Evolutionary conservation across 2,113 vertebrate genomes (phyloP), one percentile per base, ranked within the genome.

Genomic region (Pachyramphus minor): DNA sequence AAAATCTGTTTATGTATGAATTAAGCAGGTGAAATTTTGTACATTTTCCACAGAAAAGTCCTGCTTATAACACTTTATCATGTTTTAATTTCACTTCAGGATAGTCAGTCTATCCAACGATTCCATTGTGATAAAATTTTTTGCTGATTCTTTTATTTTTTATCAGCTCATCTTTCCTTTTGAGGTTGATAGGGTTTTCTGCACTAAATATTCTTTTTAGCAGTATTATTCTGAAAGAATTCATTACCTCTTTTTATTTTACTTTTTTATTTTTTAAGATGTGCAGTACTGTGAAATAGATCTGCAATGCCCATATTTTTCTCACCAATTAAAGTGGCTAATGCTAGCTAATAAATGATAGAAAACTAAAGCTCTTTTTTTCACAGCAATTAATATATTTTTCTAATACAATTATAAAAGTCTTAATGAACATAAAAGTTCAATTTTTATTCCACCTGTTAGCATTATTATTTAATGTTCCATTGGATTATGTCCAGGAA

Each of bases 81-180:
- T 63, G 17, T 79, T 90, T 88, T 94, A 81, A 95, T 96, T 96
- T 96, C 50, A 64, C 42, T 95, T 94, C 85, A 89, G 69, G 66
- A 71, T 75, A 84, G 23, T 92, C 95, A 94, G 93, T 95, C 67
- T 81, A 55, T 44, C 56, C 39, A 90, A 11, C 22, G 53, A 56
- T 90, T 49, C 30, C 13, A 71, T 63, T 69, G 55, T 73, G 42
- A 78, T 96, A 8, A 93, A 66, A 52, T 44, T 62, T 82, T 69
- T 81, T 83, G 49, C 42, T 90, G 50, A 59, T 92, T 89, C 11
- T 92, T 69, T 31, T 71, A 28, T 79, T 87, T 97, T 91, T 78
- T 87, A 86, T 80, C 77, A 45, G 27, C 7, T 9, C 18, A 42
- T 74, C 18, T 28, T 93, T 83, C 13, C 52, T 18, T 56, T 88